phyloP scores from a whole-genome alignment of 2,888 invertebrate genomes.

The Athripsodes cinereus region DNA sequence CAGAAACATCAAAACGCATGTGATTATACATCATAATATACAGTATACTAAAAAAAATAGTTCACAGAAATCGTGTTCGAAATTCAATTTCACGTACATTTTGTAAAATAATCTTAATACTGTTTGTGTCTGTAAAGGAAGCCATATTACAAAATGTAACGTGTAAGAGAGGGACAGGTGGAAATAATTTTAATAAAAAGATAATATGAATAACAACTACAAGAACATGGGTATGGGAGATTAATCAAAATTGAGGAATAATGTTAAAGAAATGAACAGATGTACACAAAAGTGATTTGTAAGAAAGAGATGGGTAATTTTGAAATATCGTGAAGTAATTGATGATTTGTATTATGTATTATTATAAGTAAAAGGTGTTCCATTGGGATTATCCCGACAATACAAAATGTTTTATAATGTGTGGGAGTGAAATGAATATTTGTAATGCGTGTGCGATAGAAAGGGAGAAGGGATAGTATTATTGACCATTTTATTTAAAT shows the following conservation, averaged over 20 bases:
- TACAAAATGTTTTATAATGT: not conserved
- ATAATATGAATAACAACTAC: too few species aligned
- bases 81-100: not conserved
- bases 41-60: not conserved
- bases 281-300: not conserved
- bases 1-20: not conserved
- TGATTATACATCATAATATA: not conserved
- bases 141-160: not conserved
- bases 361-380: not conserved
- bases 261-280: not conserved
- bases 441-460: not conserved
- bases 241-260: not conserved
- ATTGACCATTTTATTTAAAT: not conserved
- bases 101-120: not conserved
- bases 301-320: not conserved
- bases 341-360: not conserved
- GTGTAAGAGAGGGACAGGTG: not conserved
- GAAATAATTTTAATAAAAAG: not conserved
- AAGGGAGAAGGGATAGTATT: not conserved
- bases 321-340: not conserved
- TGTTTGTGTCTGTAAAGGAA: too few species aligned
- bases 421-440: not conserved
- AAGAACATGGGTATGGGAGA: not conserved
- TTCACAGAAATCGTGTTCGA: not conserved
- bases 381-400: not conserved